Evolutionary conservation across 2,888 invertebrate species (phyloP), one percentile per base, ranked within the genome.

Genomic region (Beris morrisii): DNA sequence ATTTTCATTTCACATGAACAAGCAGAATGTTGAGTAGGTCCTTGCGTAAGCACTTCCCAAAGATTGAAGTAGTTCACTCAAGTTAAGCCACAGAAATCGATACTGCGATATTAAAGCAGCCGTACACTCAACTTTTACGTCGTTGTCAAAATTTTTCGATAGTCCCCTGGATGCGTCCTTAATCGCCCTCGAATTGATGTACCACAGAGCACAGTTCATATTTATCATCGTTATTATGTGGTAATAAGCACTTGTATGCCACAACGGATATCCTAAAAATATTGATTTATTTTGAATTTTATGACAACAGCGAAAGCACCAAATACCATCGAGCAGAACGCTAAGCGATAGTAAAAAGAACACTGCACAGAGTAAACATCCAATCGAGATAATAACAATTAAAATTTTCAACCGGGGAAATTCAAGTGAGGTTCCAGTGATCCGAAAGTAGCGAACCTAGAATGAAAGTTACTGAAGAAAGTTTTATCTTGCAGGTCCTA

Each of bases 151-250:
- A 70, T 84, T 83, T 58, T 81, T 80, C 0, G 85, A 83, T 3
- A 85, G 78, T 64, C 84, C 83, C 72, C 82, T 82, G 12, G 85
- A 85, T 0, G 88, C 88, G 48, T 86, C 84, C 73, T 85, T 86
- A 66, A 88, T 86, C 3, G 85, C 88, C 73, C 85, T 83, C 68
- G 87, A 87, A 74, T 88, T 88, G 64, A 88, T 88, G 72, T 87
- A 88, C 88, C 88, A 88, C 3, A 88, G 79, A 0, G 88, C 87
- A 69, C 87, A 87, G 74, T 88, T 88, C 88, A 88, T 88, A 72
- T 88, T 88, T 58, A 88, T 86, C 86, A 87, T 88, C 0, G 84
- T 88, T 43, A 88, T 86, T 54, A 88, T 87, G 72, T 88, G 88
- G 73, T 84, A 85, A 70, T 77, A 77, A 2, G 76, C 77, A 45